These are phyloP conservation scores for Ernsta delagoae DNA, from an alignment of 2,888 invertebrate species.

Conservation along the genomic window DNA sequence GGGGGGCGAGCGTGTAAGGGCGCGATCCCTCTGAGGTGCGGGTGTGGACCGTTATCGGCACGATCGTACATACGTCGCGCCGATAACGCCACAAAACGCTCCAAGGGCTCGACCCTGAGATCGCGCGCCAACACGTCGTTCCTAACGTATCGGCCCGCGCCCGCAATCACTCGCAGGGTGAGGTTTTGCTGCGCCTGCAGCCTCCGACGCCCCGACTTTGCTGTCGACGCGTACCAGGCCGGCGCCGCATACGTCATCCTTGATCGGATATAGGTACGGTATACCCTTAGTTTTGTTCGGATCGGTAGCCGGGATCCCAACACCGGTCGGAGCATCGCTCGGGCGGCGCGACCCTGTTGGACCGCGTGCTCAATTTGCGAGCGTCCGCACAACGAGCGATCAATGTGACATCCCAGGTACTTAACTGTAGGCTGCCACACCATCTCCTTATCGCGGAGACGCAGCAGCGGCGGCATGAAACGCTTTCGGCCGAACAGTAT, in stretches of 20 bases:
- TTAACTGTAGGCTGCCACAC: conserved; percentile 1
- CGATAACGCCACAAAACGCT: too few species aligned
- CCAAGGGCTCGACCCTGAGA: too few species aligned
- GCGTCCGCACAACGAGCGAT: conserved; percentile 2
- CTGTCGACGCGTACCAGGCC: background rate
- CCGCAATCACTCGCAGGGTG: background rate
- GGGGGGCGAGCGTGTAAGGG: too few species aligned
- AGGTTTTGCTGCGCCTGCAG: too few species aligned
- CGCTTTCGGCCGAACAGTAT: conserved; percentile 1
- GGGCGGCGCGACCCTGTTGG: background rate
- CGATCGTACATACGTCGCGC: too few species aligned
- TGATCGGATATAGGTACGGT: background rate
- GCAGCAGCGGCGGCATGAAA: conserved; percentile 9
- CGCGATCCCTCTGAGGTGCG: too few species aligned
- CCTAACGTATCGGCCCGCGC: background rate
- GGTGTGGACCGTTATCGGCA: too few species aligned
- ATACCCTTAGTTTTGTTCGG: background rate
- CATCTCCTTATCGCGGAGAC: background rate
- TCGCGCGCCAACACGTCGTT: background rate
- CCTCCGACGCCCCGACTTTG: background rate
- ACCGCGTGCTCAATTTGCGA: background rate
- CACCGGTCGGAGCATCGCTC: conserved; percentile 5
- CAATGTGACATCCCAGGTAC: conserved; percentile 11
- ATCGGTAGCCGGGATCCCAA: background rate
- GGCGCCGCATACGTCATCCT: background rate